phyloP scores from a whole-genome alignment of 2,113 vertebrate species.

The Phaethon lepturus region DNA sequence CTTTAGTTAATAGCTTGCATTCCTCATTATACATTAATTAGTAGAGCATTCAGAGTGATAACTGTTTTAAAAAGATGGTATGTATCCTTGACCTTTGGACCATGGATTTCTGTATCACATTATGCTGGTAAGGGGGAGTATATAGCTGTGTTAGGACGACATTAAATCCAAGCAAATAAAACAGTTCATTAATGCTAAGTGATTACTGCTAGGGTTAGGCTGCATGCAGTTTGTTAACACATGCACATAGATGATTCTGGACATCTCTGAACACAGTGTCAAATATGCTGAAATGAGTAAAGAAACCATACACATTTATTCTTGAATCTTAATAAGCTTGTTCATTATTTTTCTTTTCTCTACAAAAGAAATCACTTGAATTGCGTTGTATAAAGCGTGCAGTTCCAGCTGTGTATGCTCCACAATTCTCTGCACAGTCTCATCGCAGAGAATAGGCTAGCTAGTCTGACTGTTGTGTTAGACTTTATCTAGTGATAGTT shows the following conservation, averaged over 20 bases:
- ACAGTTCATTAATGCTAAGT: not conserved
- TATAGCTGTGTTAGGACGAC: not conserved
- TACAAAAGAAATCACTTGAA: not conserved
- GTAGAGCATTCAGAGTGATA: not conserved
- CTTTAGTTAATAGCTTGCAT: not conserved
- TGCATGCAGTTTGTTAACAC: too few species aligned
- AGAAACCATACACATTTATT: not conserved
- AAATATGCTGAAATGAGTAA: not conserved
- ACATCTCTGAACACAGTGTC: too few species aligned
- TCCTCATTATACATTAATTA: not conserved
- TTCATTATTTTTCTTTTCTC: not conserved
- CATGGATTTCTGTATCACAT: not conserved
- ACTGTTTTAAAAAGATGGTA: not conserved
- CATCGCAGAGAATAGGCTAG: not conserved
- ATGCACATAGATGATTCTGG: too few species aligned
- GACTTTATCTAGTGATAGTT: not conserved
- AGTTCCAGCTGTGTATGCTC: not conserved
- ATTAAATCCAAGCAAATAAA: not conserved
- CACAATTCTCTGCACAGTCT: not conserved
- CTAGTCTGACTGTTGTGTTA: not conserved
- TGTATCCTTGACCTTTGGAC: not conserved
- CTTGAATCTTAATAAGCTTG: not conserved
- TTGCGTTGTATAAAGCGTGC: not conserved
- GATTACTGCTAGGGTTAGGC: too few species aligned
- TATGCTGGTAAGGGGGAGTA: not conserved